Conservation (phyloP, 2,797 vertebrate genomes). For the Periophthalmus magnuspinnatus region DNA sequence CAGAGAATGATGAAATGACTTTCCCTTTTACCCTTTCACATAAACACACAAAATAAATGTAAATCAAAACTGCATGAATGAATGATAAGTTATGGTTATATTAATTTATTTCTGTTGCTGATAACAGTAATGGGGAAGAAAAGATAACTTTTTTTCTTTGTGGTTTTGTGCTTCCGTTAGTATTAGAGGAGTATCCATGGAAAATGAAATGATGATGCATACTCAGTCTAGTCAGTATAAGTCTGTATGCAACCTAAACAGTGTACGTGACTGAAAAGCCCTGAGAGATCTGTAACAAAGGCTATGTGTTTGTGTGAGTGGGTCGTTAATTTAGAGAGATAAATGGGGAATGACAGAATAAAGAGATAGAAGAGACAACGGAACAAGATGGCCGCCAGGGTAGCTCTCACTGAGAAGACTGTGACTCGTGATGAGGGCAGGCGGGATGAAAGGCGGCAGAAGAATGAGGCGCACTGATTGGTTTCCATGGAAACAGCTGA, state of each 20-base stretch:
- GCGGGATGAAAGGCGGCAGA: slow-evolving; percentile 54
- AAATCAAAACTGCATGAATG: not conserved
- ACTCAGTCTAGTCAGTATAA: not conserved
- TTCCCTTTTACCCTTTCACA: slow-evolving; percentile 29
- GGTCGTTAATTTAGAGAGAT: not conserved
- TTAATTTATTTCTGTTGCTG: not conserved
- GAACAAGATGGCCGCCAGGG: slow-evolving; percentile 56
- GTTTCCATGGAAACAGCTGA: slow-evolving; percentile 77
- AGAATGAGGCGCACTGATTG: slow-evolving; percentile 63
- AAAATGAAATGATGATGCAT: not conserved
- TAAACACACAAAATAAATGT: slow-evolving; percentile 23
- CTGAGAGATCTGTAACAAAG: slow-evolving; percentile 5
- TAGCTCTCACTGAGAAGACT: slow-evolving; percentile 48
- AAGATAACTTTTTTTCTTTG: not conserved
- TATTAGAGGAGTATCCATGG: not conserved
- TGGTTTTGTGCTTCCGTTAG: not conserved
- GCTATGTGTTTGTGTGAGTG: not conserved
- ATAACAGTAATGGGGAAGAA: not conserved
- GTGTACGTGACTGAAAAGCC: not conserved
- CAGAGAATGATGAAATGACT: slow-evolving; percentile 10
- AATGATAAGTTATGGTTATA: not conserved
- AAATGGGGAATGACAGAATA: slow-evolving; percentile 26
- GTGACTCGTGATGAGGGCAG: slow-evolving; percentile 60
- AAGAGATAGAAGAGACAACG: slow-evolving; percentile 29
- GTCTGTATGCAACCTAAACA: not conserved